These are phyloP conservation scores for Abrostola tripartita DNA, from an alignment of 2,888 invertebrate genomes.

Conservation along the genomic window DNA sequence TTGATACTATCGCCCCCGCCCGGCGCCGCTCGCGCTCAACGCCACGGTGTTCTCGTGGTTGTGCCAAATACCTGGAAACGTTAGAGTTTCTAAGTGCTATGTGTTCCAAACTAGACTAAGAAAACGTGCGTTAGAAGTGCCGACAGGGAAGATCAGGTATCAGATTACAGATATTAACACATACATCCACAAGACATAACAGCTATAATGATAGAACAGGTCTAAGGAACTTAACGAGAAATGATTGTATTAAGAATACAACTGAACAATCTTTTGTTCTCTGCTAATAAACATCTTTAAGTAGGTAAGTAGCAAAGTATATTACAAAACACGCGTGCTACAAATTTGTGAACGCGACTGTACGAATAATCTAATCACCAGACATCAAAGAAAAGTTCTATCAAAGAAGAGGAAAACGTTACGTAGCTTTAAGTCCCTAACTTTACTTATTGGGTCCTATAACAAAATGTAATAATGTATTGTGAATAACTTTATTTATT, in stretches of 20 bases:
- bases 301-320: neutral
- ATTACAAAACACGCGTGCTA: slow-evolving; percentile 3
- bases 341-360: slow-evolving; percentile 13
- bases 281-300: neutral
- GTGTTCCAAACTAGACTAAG: neutral
- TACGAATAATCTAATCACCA: slow-evolving; percentile 43
- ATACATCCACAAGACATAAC: neutral
- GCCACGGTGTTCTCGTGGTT: slow-evolving; percentile 83
- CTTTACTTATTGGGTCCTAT: slow-evolving; percentile 12
- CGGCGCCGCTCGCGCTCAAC: slow-evolving; percentile 74
- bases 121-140: slow-evolving; percentile 13
- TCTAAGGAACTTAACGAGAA: neutral
- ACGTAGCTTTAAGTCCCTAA: slow-evolving; percentile 21
- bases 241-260: too few relatives aligned
- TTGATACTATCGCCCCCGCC: slow-evolving; percentile 84
- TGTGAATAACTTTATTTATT: slow-evolving; percentile 24
- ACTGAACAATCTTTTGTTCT: neutral
- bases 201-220: neutral
- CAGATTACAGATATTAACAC: neutral
- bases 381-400: slow-evolving; percentile 40
- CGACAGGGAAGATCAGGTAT: neutral
- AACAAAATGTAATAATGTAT: slow-evolving; percentile 19
- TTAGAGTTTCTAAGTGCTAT: neutral
- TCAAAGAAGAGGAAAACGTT: slow-evolving; percentile 43
- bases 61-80: slow-evolving; percentile 81